These are phyloP conservation scores for Chironomus tentans DNA, from an alignment of 2,888 invertebrate species.

Conservation along the genomic window DNA sequence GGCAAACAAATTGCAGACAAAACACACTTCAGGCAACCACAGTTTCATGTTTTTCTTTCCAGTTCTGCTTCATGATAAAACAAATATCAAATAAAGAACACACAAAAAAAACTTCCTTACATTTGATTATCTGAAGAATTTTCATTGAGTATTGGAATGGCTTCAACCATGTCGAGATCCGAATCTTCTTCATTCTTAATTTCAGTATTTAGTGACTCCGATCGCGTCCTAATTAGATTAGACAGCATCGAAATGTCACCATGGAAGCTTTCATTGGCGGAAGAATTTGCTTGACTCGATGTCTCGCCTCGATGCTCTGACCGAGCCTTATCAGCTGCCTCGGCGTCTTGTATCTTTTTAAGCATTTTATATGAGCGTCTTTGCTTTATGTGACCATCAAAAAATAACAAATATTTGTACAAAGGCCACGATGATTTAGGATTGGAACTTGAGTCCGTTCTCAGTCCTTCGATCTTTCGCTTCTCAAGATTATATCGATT, in stretches of 20 bases:
- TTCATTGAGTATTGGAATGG: conserved; percentile 26
- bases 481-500: conserved; percentile 43
- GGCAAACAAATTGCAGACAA: too few species aligned
- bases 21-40: too few species aligned
- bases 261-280: conserved; percentile 3
- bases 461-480: conserved; percentile 36
- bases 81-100: too few species aligned
- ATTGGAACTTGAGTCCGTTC: conserved; percentile 31
- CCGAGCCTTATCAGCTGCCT: neutral
- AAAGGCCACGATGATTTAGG: conserved; percentile 40
- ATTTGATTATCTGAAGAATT: conserved; percentile 16
- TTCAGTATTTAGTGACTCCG: conserved; percentile 4
- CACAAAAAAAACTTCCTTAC: neutral
- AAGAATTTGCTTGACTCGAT: conserved; percentile 7
- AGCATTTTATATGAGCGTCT: conserved; percentile 39
- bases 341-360: conserved; percentile 28
- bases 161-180: conserved; percentile 22
- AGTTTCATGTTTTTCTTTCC: too few species aligned
- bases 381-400: conserved; percentile 40
- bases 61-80: too few species aligned
- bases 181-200: conserved; percentile 23
- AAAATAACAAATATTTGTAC: conserved; percentile 39
- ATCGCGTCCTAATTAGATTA: neutral
- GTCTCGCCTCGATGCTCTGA: neutral
- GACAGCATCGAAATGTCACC: conserved; percentile 15